Percentiles rank a stretch among this genome's conserved stretches.
Conservation (phyloP, 2,888 invertebrate species). For the Cyclophora punctaria region DNA sequence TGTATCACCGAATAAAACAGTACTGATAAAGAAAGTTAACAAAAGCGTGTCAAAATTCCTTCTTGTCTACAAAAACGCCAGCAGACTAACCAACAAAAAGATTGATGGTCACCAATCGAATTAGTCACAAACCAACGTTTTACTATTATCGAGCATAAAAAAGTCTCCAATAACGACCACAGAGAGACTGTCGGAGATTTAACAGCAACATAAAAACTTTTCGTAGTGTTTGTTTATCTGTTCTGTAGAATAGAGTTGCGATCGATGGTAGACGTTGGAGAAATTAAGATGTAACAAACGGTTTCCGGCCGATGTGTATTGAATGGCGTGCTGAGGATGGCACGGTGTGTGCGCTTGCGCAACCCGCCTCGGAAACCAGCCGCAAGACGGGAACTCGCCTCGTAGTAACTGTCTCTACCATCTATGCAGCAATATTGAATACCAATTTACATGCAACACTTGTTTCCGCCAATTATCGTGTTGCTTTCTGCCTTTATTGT, state of each 20-base stretch:
- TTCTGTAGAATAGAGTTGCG: too few relatives aligned
- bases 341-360: constrained; percentile 34
- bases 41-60: constrained; percentile 9
- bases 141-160: constrained; percentile 24
- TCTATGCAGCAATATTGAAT: constrained; percentile 26
- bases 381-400: constrained; percentile 43
- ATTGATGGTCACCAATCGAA: constrained; percentile 21
- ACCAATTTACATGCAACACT: constrained; percentile 32
- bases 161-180: constrained; percentile 22
- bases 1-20: too few relatives aligned
- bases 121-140: constrained; percentile 19
- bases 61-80: constrained; percentile 13
- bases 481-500: constrained; percentile 22
- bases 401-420: constrained; percentile 37
- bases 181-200: constrained; percentile 11
- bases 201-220: neutral
- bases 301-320: constrained; percentile 34
- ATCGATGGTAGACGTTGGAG: neutral
- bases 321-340: constrained; percentile 42
- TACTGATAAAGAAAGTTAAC: constrained; percentile 4
- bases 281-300: constrained; percentile 3
- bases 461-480: constrained; percentile 35
- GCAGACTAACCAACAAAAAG: constrained; percentile 15
- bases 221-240: too few relatives aligned
- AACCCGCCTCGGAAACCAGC: constrained; percentile 35